phyloP scores from a whole-genome alignment of 2,888 invertebrate genomes.

The Teleogryllus oceanicus region DNA sequence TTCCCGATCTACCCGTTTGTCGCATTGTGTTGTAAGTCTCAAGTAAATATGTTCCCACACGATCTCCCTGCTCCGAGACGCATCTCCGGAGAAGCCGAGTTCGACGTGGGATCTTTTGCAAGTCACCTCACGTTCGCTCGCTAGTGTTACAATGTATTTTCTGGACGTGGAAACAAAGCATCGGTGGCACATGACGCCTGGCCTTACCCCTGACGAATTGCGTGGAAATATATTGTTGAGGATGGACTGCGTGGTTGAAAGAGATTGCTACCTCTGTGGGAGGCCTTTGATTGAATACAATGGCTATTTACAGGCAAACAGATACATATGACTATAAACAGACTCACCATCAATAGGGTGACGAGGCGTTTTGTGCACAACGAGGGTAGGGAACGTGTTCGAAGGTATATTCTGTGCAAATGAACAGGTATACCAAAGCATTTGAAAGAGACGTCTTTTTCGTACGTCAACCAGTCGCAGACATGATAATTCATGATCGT shows the following conservation, averaged over 20 bases:
- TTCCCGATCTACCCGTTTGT: too few species aligned
- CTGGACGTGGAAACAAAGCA: too few species aligned
- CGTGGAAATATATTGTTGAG: background rate
- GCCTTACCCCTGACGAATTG: background rate
- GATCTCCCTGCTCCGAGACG: too few species aligned
- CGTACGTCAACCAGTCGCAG: background rate
- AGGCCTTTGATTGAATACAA: conserved; percentile 1
- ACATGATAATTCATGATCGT: too few species aligned
- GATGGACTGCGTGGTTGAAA: background rate
- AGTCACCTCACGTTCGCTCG: too few species aligned
- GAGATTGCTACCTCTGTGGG: background rate
- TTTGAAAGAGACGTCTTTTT: background rate
- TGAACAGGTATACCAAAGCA: background rate
- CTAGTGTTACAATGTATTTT: too few species aligned
- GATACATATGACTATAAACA: background rate
- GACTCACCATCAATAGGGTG: background rate
- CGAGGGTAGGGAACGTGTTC: background rate
- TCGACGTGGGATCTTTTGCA: too few species aligned
- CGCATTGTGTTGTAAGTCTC: too few species aligned
- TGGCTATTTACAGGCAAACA: background rate
- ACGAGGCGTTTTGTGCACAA: background rate
- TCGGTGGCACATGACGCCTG: background rate
- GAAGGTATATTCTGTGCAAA: conserved; percentile 2
- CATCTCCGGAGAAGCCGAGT: too few species aligned
- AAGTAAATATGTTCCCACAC: too few species aligned